Evolutionary conservation across 1,140 invertebrate genomes (phyloP).

Genomic region (Zaprionus taronus): DNA sequence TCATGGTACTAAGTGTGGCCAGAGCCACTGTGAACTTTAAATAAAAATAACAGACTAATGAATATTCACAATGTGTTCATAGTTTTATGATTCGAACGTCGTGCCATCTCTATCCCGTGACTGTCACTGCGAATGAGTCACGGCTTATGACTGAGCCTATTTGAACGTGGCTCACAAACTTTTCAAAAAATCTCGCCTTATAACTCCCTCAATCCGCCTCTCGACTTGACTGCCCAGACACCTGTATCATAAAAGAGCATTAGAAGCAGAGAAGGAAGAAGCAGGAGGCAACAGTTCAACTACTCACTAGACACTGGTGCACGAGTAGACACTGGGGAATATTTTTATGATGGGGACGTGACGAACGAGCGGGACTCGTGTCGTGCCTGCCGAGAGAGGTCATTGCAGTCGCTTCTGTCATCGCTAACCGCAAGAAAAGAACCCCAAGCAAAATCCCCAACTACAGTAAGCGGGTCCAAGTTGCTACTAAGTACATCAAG

Average conservation of each 20-base stretch:
- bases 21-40: no score
- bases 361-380: constrained; percentile 25
- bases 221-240: constrained; percentile 30
- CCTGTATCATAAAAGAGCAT: constrained; percentile 56
- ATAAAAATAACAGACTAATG: no score
- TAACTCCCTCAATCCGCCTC: constrained; percentile 10
- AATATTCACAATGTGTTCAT: no score
- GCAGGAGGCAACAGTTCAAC: neutral
- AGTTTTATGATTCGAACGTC: neutral
- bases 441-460: constrained; percentile 5
- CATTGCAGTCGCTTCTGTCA: constrained; percentile 26
- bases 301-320: constrained; percentile 24
- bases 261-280: constrained; percentile 12
- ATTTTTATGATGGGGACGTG: constrained; percentile 66
- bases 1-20: no score
- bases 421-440: constrained; percentile 15
- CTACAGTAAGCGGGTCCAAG: neutral
- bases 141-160: constrained; percentile 48
- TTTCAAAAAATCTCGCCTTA: constrained; percentile 42
- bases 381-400: constrained; percentile 10
- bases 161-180: constrained; percentile 60
- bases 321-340: constrained; percentile 33
- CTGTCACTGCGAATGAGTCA: constrained; percentile 20
- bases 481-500: constrained; percentile 44
- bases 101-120: constrained; percentile 5